Evolutionary conservation across 2,888 invertebrate species (phyloP).

Genomic region (Hyppa rectilinea): DNA sequence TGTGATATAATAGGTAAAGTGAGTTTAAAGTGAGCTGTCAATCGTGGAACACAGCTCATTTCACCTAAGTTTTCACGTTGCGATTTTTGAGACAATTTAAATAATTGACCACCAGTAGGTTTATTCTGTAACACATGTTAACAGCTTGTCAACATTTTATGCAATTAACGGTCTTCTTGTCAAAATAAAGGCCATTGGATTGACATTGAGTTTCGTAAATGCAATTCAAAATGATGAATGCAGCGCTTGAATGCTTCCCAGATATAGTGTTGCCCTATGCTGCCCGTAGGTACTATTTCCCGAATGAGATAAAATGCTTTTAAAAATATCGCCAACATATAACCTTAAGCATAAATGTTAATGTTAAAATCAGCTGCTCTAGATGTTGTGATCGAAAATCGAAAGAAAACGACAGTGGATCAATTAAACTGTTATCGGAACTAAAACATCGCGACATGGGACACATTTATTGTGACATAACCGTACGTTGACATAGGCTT

Average conservation of each 20-base stretch:
- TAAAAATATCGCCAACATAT: neutral
- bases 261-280: neutral
- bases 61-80: too few species aligned
- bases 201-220: neutral
- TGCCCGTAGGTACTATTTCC: neutral
- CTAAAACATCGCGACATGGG: slow-evolving; percentile 2
- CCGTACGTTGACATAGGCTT: slow-evolving; percentile 5
- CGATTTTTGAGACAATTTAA: too few species aligned
- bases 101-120: too few species aligned
- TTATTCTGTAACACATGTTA: neutral
- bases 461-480: slow-evolving; percentile 15
- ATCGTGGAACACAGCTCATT: too few species aligned
- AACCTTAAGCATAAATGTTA: slow-evolving; percentile 16
- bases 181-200: neutral
- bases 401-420: slow-evolving; percentile 36
- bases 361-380: slow-evolving; percentile 24
- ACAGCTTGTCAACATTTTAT: neutral
- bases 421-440: slow-evolving; percentile 40
- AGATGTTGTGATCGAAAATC: slow-evolving; percentile 9
- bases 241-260: neutral
- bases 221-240: neutral
- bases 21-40: too few species aligned
- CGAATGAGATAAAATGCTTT: neutral
- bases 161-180: too few species aligned
- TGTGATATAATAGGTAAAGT: too few species aligned